Evolutionary conservation across 2,888 invertebrate species (phyloP), one percentile per base, ranked within the genome.

Genomic region (Taenaris catops): DNA sequence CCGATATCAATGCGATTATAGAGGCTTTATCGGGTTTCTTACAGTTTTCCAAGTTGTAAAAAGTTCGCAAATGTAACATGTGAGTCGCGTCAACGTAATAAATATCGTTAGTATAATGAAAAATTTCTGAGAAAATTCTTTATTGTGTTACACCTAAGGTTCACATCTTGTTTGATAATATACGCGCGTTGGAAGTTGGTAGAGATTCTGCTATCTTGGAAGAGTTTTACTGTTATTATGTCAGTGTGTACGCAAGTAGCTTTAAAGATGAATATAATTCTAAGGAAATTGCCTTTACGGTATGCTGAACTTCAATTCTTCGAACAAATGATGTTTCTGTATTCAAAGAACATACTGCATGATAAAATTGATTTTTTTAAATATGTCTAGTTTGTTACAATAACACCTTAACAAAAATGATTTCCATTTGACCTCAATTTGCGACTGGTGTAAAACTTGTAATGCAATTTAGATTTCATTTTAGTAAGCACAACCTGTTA

Each of bases 1-100:
- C 55, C 57, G 58, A 60, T 60, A 58, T 56, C 63, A 62, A 69
- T 64, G 60, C 41, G 64, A 68, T 67, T 68, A 72, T 65, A 51
- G 47, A 56, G 62, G 68, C 70, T 73, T 75, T 78, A 72, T 78
- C 74, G 68, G 69, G 69, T 72, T 72, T 67, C 68, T 48, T 63
- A 63, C 62, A 68, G 68, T 67, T 68, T 74, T 68, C 63, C 64
- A 39, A 72, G 73, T 73, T 76, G 73, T 78, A 76, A 78, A 78
- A 76, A 71, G 78, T 76, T 67, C 63, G 68, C 63, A 59, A 57
- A 59, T 63, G 63, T 67, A 58, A 67, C 69, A 71, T 73, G 73
- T 73, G 64, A 63, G 29, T 29, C 25, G 33, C 31, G 23, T 23
- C 31, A 23, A 26, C 17, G 26, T 23, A 26, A 39, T 31, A 31